A percentile compares a stretch with the other conserved stretches of the same genome.
phyloP scores from a whole-genome alignment of 2,113 vertebrate species.

The Campylorhamphus procurvoides region DNA sequence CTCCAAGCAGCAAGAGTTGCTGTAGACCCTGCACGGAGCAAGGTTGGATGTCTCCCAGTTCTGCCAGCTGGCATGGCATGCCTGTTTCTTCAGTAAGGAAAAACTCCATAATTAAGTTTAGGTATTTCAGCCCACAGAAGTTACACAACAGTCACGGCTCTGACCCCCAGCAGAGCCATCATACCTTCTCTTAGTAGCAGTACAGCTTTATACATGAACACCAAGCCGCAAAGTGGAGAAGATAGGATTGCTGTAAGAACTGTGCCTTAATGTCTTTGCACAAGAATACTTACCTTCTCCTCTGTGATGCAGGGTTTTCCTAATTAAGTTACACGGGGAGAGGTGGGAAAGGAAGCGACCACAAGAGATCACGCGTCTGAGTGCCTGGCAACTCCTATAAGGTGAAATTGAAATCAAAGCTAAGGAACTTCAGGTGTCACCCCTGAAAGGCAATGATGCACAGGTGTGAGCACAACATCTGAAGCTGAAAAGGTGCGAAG shows the following conservation, averaged over 20 bases:
- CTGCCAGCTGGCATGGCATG: background rate
- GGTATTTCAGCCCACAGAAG: background rate
- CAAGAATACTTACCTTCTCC: background rate
- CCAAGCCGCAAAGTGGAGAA: background rate
- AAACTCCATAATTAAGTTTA: background rate
- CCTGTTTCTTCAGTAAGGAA: background rate
- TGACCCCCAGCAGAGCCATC: accelerated
- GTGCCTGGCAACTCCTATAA: accelerated
- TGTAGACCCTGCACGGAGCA: too few species aligned
- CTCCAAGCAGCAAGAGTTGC: background rate
- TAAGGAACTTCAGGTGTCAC: background rate
- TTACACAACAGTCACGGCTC: background rate
- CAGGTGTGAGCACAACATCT: background rate
- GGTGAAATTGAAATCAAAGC: background rate
- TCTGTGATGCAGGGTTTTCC: background rate
- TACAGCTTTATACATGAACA: background rate
- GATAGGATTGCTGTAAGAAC: accelerated
- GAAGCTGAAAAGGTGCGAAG: background rate
- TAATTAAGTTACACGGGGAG: background rate
- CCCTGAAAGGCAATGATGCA: too few species aligned
- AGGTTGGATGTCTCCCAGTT: background rate
- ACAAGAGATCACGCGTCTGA: background rate
- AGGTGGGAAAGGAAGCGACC: background rate
- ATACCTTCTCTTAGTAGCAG: background rate
- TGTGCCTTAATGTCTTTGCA: background rate